Percentiles rank a stretch among this genome's conserved stretches.
Conservation (phyloP, 2,113 vertebrate species). For the Arenaria interpres region DNA sequence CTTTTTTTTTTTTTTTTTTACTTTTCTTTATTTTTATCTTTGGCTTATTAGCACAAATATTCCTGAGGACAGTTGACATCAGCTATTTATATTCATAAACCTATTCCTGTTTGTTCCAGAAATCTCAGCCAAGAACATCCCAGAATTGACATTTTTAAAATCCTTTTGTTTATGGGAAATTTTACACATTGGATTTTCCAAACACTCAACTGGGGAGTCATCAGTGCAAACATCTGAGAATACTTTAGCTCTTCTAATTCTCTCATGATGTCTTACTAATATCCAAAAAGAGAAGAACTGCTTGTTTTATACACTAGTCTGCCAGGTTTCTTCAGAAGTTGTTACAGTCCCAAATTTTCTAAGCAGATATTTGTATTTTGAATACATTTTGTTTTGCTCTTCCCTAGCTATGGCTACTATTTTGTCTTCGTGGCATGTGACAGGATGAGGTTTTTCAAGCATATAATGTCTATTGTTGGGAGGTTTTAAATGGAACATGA, state of each 20-base stretch:
- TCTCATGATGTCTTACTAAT: constrained; percentile 72
- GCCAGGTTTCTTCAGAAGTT: constrained; percentile 69
- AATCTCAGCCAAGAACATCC: constrained; percentile 70
- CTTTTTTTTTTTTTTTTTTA: not conserved
- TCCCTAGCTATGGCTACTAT: not conserved
- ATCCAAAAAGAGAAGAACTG: constrained; percentile 55
- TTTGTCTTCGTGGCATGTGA: not conserved
- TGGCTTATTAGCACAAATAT: constrained; percentile 32
- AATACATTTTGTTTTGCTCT: constrained; percentile 11
- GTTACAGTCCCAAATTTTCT: constrained; percentile 17
- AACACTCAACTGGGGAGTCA: constrained; percentile 47
- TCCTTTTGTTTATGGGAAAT: constrained; percentile 75
- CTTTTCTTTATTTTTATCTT: not conserved
- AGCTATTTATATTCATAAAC: constrained; percentile 68
- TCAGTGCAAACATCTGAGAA: constrained; percentile 74
- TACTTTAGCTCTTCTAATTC: constrained; percentile 75
- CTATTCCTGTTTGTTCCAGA: constrained; percentile 37
- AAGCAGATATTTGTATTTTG: not conserved
- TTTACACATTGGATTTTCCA: constrained; percentile 74
- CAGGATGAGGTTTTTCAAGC: not conserved
- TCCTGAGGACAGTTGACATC: constrained; percentile 49
- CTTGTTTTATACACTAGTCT: constrained; percentile 41
- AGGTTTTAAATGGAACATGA: not conserved
- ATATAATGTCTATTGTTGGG: not conserved
- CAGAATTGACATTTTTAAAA: constrained; percentile 67